These are phyloP conservation scores for Strigamia transsilvanica DNA, from an alignment of 2,888 invertebrate species.

Conservation along the genomic window DNA sequence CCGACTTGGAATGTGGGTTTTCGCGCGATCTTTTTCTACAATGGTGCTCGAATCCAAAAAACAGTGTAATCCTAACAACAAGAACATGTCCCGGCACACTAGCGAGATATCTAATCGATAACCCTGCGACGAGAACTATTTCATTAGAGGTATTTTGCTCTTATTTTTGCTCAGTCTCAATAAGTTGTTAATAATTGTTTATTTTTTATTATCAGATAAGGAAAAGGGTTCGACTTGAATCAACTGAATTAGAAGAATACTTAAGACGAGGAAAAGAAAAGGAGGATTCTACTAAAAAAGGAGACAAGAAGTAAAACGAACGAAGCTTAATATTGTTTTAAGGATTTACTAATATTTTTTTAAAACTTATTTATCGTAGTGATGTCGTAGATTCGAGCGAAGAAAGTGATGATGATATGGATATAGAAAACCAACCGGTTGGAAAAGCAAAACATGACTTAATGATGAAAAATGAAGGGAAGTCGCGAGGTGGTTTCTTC, in stretches of 20 bases:
- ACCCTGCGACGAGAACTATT: constrained; percentile 64
- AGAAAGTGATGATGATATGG: constrained; percentile 78
- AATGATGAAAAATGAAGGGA: constrained; percentile 67
- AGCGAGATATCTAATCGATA: constrained; percentile 67
- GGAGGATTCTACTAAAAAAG: constrained; percentile 62
- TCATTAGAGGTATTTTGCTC: constrained; percentile 63
- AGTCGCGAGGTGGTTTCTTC: constrained; percentile 78
- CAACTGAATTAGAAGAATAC: constrained; percentile 69
- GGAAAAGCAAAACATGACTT: constrained; percentile 85
- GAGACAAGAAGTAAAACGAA: constrained; percentile 55
- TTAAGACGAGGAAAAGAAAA: constrained; percentile 65
- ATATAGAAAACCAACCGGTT: constrained; percentile 80
- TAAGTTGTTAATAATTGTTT: constrained; percentile 5
- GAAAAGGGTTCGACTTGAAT: constrained; percentile 68
- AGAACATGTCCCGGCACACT: constrained; percentile 72
- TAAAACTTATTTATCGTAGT: constrained; percentile 63
- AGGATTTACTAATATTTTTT: background rate
- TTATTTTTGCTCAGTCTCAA: background rate
- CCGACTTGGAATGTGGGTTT: constrained; percentile 95
- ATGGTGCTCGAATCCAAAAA: constrained; percentile 91
- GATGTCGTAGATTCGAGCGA: constrained; percentile 76
- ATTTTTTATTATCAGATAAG: constrained; percentile 63
- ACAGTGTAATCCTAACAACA: constrained; percentile 91
- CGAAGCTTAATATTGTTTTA: background rate
- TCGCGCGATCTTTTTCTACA: constrained; percentile 91